These are phyloP conservation scores for Dermolepida albohirtum DNA, from an alignment of 2,888 invertebrate genomes.

Conservation along the genomic window DNA sequence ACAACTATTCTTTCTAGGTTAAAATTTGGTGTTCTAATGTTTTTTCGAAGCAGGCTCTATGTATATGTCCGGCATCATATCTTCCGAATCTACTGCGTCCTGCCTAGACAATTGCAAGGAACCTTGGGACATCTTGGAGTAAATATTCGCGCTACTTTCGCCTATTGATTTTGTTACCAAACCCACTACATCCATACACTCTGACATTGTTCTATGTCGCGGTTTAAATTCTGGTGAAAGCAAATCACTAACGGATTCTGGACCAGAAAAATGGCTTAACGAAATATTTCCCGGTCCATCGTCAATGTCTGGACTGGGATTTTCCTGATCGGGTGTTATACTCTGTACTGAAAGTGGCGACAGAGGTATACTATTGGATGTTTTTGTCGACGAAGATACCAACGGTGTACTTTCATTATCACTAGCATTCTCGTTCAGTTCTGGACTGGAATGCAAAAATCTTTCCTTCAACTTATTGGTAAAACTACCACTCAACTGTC, in stretches of 20 bases:
- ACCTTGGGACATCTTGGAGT: conserved; percentile 55
- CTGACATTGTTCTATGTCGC: conserved; percentile 55
- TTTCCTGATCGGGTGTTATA: conserved; percentile 41
- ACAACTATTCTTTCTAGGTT: no score
- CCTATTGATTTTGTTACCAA: conserved; percentile 50
- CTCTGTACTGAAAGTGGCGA: conserved; percentile 49
- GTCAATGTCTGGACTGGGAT: conserved; percentile 49
- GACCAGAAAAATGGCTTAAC: conserved; percentile 24
- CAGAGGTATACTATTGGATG: conserved; percentile 56
- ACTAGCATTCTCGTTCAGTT: conserved; percentile 58
- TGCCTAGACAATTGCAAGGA: conserved; percentile 58
- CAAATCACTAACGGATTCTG: conserved; percentile 14
- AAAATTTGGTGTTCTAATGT: no score
- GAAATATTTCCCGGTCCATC: conserved; percentile 36
- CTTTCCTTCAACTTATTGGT: conserved; percentile 61
- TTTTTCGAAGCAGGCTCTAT: conserved; percentile 8
- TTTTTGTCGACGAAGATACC: conserved; percentile 54
- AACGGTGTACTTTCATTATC: conserved; percentile 79
- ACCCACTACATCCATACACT: conserved; percentile 53
- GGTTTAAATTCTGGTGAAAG: conserved; percentile 27
- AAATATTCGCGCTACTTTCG: conserved; percentile 56
- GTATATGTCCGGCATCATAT: conserved; percentile 39
- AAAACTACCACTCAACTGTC: conserved; percentile 57
- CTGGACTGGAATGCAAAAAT: conserved; percentile 60
- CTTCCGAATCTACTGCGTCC: conserved; percentile 60